These are phyloP conservation scores for Cliona cf. orientalis DNA, from an alignment of 37 sponge, comb jelly and placozoan genomes.

Conservation along the genomic window DNA sequence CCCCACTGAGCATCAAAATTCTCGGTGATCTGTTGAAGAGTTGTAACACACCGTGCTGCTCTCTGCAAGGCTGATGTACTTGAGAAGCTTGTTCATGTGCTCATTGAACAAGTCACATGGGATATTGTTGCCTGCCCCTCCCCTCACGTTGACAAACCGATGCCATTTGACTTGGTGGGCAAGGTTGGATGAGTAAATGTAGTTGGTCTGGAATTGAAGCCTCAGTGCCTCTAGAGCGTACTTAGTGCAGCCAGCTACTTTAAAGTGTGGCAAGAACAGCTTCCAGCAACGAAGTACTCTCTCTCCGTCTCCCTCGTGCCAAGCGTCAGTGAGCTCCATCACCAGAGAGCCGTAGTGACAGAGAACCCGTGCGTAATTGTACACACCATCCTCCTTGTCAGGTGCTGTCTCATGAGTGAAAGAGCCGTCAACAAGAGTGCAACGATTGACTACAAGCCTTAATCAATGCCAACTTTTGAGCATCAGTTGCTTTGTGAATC, in stretches of 20 bases:
- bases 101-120: constrained; percentile 45
- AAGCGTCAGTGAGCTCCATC: constrained; percentile 36
- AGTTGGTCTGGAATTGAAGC: constrained; percentile 13
- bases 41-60: too few relatives aligned
- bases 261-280: constrained; percentile 43
- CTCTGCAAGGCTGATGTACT: too few relatives aligned
- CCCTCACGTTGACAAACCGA: constrained; percentile 47
- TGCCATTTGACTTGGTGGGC: constrained; percentile 54
- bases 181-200: constrained; percentile 14
- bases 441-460: neutral
- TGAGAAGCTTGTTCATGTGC: constrained; percentile 48
- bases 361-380: constrained; percentile 40
- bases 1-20: constrained; percentile 8
- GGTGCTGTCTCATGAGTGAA: neutral
- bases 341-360: constrained; percentile 46
- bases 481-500: neutral
- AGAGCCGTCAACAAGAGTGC: constrained; percentile 19
- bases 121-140: constrained; percentile 38
- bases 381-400: constrained; percentile 27
- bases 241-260: constrained; percentile 14
- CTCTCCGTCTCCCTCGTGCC: constrained; percentile 59
- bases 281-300: constrained; percentile 44
- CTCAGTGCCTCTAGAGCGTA: constrained; percentile 36
- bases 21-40: neutral
- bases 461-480: neutral